A percentile compares a stretch with the other conserved stretches of the same genome.
Conservation (phyloP, 37 sponge, comb jelly and placozoan genomes). For the Haliclona indistincta region DNA sequence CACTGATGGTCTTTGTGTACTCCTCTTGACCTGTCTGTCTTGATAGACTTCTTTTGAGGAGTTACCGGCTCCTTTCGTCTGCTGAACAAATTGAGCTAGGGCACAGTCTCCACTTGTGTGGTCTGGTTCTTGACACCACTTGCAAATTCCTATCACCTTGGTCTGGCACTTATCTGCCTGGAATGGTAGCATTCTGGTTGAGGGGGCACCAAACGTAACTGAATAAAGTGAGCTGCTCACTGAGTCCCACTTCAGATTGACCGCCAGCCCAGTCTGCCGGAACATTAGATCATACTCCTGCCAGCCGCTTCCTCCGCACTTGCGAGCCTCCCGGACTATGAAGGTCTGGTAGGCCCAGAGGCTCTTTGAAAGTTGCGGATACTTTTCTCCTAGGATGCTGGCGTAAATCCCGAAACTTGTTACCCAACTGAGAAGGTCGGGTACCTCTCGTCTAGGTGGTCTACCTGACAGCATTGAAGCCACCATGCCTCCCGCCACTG, state of each 20-base stretch:
- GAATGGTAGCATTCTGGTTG: too few species aligned
- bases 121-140: slow-evolving; percentile 5
- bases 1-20: too few species aligned
- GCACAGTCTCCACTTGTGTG: background rate
- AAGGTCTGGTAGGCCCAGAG: slow-evolving; percentile 6
- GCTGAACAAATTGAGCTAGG: slow-evolving; percentile 2
- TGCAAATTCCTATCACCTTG: too few species aligned
- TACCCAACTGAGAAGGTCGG: slow-evolving; percentile 1
- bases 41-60: too few species aligned
- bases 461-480: too few species aligned
- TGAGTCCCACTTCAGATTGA: background rate
- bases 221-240: slow-evolving; percentile 3
- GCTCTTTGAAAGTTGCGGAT: background rate
- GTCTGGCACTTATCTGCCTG: too few species aligned
- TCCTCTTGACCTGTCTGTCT: too few species aligned
- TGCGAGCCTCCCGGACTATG: background rate
- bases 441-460: slow-evolving; percentile 17
- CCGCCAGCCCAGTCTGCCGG: slow-evolving; percentile 9
- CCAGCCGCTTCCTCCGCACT: slow-evolving; percentile 17
- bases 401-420: slow-evolving; percentile 1
- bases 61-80: too few species aligned
- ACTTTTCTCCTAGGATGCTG: background rate
- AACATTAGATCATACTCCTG: slow-evolving; percentile 6
- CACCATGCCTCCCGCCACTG: too few species aligned
- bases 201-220: background rate